Conservation (phyloP, 2,888 invertebrate genomes). For the Meghimatium bilineatum region DNA sequence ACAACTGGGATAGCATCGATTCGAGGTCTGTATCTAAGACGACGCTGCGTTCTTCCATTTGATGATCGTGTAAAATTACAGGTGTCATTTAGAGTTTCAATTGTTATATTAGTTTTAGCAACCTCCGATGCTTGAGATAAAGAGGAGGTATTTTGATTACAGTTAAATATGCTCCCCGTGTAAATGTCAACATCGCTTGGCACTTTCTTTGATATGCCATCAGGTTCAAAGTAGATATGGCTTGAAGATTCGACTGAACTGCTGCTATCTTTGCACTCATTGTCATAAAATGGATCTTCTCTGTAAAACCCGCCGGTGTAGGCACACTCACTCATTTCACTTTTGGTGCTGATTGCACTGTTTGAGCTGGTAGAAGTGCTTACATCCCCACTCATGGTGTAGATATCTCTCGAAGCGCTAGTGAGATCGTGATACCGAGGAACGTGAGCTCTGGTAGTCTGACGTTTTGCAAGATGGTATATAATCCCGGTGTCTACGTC, state of each 20-base stretch:
- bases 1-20: not conserved
- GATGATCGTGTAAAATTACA: slow-evolving; percentile 16
- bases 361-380: slow-evolving; percentile 38
- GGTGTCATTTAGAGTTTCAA: slow-evolving; percentile 6
- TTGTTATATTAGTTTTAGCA: not conserved
- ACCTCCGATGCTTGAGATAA: not conserved
- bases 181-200: slow-evolving; percentile 38
- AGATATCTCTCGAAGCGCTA: slow-evolving; percentile 7
- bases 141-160: not conserved
- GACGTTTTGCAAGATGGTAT: slow-evolving; percentile 38
- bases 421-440: slow-evolving; percentile 24
- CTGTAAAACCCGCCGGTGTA: slow-evolving; percentile 42
- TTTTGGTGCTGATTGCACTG: slow-evolving; percentile 26
- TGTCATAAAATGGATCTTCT: slow-evolving; percentile 30
- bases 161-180: slow-evolving; percentile 34
- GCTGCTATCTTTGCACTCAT: slow-evolving; percentile 18
- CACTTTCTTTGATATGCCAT: not conserved
- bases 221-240: slow-evolving; percentile 33
- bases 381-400: slow-evolving; percentile 45
- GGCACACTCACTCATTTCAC: slow-evolving; percentile 14
- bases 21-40: slow-evolving; percentile 19
- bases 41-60: not conserved
- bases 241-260: slow-evolving; percentile 1
- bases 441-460: slow-evolving; percentile 26
- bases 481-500: slow-evolving; percentile 41